Evolutionary conservation across 2,888 invertebrate species (phyloP), one percentile per base, ranked within the genome.

Genomic region (Osmoderma eremita): DNA sequence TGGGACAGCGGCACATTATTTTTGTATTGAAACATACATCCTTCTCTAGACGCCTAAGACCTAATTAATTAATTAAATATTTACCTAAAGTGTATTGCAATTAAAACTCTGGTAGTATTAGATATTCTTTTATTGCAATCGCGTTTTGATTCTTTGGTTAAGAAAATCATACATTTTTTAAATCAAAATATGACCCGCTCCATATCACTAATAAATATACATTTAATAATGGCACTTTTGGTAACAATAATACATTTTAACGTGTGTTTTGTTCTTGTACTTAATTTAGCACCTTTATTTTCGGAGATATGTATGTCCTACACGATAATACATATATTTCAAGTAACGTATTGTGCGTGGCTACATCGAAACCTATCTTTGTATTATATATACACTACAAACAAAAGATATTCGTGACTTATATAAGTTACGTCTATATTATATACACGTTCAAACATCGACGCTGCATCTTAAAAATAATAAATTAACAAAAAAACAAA

Each of bases 181-280:
- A 54, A 63, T 30, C 39, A 38, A 69, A 51, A 20, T 30, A 65
- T 30, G 64, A 53, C 63, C 64, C 54, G 30, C 45, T 67, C 58
- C 63, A 53, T 53, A 62, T 24, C 41, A 62, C 61, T 64, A 63
- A 66, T 51, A 68, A 67, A 67, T 54, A 39, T 64, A 42, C 63
- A 67, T 50, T 56, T 38, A 3, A 67, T 62, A 70, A 72, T 72
- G 72, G 72, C 72, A 72, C 72, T 69, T 70, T 68, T 48, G 72
- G 72, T 72, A 72, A 72, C 72, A 62, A 68, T 42, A 64, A 42
- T 53, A 64, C 51, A 36, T 51, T 51, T 56, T 49, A 67, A 17
- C 48, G 66, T 67, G 63, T 58, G 30, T 48, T 51, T n/a, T n/a
- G 30, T 42, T 45, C 10, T 18, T 20, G 18, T 61, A 24, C 15